Conservation (phyloP, 23 tunicate species). For the Trididemnum clinides region DNA sequence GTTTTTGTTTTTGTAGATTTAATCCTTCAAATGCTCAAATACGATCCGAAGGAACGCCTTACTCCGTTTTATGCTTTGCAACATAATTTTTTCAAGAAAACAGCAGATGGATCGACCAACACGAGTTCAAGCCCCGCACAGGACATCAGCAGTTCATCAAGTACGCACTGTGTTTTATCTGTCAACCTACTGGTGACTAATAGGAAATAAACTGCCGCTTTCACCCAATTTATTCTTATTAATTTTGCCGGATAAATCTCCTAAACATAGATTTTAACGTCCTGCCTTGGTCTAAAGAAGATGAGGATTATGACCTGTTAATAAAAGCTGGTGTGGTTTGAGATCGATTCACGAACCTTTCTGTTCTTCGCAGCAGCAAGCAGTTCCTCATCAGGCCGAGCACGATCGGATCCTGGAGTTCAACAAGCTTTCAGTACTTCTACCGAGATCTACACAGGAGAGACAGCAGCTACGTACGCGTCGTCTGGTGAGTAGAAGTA, state of each 20-base stretch:
- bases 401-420: slow-evolving; percentile 78
- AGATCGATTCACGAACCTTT: no score
- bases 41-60: slow-evolving; percentile 90
- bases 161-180: no score
- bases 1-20: slow-evolving; percentile 48
- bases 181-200: no score
- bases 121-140: slow-evolving; percentile 84
- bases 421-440: slow-evolving; percentile 45
- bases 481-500: slow-evolving; percentile 55
- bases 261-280: no score
- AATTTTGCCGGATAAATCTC: no score
- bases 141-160: slow-evolving; percentile 81
- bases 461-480: slow-evolving; percentile 64
- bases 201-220: no score
- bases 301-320: no score
- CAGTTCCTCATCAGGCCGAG: slow-evolving; percentile 77
- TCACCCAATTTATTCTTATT: no score
- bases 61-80: slow-evolving; percentile 89
- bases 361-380: slow-evolving; percentile 78
- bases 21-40: slow-evolving; percentile 90
- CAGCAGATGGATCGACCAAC: slow-evolving; percentile 95
- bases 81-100: slow-evolving; percentile 92
- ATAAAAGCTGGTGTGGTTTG: no score
- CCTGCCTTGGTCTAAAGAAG: no score
- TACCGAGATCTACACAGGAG: slow-evolving; percentile 56